Evolutionary conservation across 2,888 invertebrate genomes (phyloP).

Genomic region (Ochropleura plecta): DNA sequence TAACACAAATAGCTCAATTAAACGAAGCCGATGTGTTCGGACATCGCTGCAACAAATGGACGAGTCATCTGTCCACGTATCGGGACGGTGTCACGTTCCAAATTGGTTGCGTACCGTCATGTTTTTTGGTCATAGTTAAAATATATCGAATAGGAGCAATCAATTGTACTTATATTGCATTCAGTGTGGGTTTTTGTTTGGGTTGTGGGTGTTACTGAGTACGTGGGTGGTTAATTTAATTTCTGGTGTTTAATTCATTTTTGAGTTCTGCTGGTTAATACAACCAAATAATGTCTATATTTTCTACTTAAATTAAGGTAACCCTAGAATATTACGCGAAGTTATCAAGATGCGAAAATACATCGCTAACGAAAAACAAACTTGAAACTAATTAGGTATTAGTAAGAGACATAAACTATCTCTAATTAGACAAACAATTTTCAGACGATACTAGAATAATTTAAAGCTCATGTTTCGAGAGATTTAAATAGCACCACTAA

Average conservation of each 20-base stretch:
- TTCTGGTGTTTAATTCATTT: not conserved
- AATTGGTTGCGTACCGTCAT: conserved; percentile 81
- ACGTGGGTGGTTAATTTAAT: conserved; percentile 22
- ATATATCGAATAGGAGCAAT: conserved; percentile 71
- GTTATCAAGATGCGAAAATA: conserved; percentile 10
- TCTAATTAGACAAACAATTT: conserved; percentile 42
- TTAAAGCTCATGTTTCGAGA: conserved; percentile 27
- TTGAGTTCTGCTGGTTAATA: no score
- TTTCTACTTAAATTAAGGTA: not conserved
- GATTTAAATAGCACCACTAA: conserved; percentile 34
- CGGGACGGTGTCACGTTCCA: conserved; percentile 81
- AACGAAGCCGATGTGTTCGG: conserved; percentile 77
- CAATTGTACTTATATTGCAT: conserved; percentile 71
- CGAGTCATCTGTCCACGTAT: conserved; percentile 78
- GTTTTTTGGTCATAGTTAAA: conserved; percentile 74
- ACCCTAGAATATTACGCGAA: not conserved
- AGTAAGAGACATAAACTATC: conserved; percentile 8
- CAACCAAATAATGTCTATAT: no score
- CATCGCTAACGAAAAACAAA: not conserved
- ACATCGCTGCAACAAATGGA: conserved; percentile 73
- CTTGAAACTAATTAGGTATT: conserved; percentile 21
- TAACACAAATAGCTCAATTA: conserved; percentile 89
- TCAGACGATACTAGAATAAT: conserved; percentile 26
- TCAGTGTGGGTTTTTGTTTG: conserved; percentile 33
- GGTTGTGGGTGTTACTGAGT: conserved; percentile 5